Evolutionary conservation across 1,140 invertebrate species (phyloP).

Genomic region (Drosophila varians): DNA sequence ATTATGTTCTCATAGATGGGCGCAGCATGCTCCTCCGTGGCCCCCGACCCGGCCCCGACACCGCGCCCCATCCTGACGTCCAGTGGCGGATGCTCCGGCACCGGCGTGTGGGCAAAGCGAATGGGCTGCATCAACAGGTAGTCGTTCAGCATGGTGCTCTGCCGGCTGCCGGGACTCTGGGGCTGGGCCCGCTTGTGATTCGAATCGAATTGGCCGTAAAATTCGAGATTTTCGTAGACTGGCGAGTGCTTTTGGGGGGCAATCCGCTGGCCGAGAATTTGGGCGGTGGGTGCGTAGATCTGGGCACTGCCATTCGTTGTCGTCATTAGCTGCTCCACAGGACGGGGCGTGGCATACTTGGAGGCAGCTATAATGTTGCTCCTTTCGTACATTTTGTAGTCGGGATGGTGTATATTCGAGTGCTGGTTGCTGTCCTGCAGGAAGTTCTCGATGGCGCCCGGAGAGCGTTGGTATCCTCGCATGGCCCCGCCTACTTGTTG

Average conservation of each 20-base stretch:
- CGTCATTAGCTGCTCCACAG: conserved; percentile 85
- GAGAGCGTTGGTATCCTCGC: conserved; percentile 52
- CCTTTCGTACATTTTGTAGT: conserved; percentile 88
- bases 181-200: conserved; percentile 84
- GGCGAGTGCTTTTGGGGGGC: conserved; percentile 84
- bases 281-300: conserved; percentile 66
- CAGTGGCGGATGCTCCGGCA: conserved; percentile 52
- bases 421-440: conserved; percentile 55
- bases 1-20: conserved; percentile 91
- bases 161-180: conserved; percentile 77
- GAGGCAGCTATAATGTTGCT: conserved; percentile 87
- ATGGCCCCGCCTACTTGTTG: conserved; percentile 16
- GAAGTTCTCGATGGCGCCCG: conserved; percentile 61
- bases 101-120: conserved; percentile 78
- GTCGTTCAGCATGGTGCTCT: conserved; percentile 66
- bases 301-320: conserved; percentile 65
- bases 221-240: conserved; percentile 93
- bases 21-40: conserved; percentile 51
- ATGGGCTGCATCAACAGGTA: conserved; percentile 64
- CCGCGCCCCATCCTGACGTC: not conserved
- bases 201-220: conserved; percentile 86
- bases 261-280: conserved; percentile 64
- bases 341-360: conserved; percentile 89
- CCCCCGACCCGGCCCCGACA: not conserved
- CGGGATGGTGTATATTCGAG: conserved; percentile 49